A percentile compares a stretch with the other conserved stretches of the same genome.
Evolutionary conservation across 1,140 invertebrate genomes (phyloP).

Genomic region (Drosophila biarmipes): DNA sequence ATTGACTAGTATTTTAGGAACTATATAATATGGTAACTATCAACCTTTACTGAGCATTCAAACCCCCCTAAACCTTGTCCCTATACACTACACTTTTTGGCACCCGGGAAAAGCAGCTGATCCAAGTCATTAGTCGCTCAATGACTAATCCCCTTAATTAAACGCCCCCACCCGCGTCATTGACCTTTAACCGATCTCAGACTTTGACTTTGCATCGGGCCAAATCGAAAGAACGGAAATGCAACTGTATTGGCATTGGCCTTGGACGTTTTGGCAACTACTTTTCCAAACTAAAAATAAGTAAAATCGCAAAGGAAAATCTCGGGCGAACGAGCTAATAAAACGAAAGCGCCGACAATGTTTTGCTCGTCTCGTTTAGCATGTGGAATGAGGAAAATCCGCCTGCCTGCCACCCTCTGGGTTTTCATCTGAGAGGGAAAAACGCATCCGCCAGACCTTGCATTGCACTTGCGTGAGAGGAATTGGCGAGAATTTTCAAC

Average conservation of each 20-base stretch:
- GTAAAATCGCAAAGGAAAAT: conserved; percentile 63
- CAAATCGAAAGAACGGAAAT: conserved; percentile 63
- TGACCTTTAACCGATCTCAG: conserved; percentile 65
- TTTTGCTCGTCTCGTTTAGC: conserved; percentile 44
- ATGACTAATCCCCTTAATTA: conserved; percentile 67
- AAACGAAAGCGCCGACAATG: conserved; percentile 46
- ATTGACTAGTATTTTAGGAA: too few species aligned
- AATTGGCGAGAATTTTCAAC: background rate
- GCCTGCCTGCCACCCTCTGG: conserved; percentile 1
- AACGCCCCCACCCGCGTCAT: conserved; percentile 56
- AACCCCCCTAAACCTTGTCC: background rate
- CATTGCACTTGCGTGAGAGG: conserved; percentile 15
- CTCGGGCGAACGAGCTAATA: conserved; percentile 43
- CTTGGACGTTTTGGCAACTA: conserved; percentile 74
- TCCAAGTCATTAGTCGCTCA: conserved; percentile 34
- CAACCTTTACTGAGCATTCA: background rate
- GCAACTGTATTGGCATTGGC: conserved; percentile 72
- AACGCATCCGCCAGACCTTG: conserved; percentile 46
- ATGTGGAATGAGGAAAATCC: conserved; percentile 46
- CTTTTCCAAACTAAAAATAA: conserved; percentile 78
- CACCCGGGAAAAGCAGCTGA: conserved; percentile 54
- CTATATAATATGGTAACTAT: background rate
- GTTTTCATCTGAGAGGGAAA: conserved; percentile 11
- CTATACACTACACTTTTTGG: background rate
- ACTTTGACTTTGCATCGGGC: conserved; percentile 61